These are phyloP conservation scores for Tenebrio molitor DNA, from an alignment of 1,140 invertebrate genomes.

Conservation along the genomic window DNA sequence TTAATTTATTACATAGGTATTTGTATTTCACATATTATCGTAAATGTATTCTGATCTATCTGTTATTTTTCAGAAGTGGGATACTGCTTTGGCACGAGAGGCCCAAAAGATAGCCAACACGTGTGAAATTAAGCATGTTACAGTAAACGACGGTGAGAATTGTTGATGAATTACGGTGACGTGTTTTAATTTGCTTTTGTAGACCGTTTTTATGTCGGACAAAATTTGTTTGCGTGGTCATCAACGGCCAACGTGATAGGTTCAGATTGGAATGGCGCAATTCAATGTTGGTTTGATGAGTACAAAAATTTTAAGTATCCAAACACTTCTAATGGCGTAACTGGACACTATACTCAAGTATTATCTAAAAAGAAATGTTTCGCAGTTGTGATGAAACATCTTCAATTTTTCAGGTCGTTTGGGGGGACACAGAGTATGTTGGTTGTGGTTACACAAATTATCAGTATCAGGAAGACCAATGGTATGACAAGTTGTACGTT, in stretches of 20 bases:
- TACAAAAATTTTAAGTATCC: conserved; percentile 43
- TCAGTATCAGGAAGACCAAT: conserved; percentile 24
- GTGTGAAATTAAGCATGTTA: conserved; percentile 52
- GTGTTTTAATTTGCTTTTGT: conserved; percentile 5
- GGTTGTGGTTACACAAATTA: conserved; percentile 56
- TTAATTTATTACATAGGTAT: neutral
- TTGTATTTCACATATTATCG: neutral
- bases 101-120: conserved; percentile 57
- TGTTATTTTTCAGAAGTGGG: conserved; percentile 52
- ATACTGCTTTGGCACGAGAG: conserved; percentile 35
- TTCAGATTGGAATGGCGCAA: conserved; percentile 21
- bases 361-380: neutral
- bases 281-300: conserved; percentile 38
- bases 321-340: conserved; percentile 27
- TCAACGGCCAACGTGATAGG: neutral
- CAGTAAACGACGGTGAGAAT: conserved; percentile 53
- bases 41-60: too few species aligned
- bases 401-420: conserved; percentile 53
- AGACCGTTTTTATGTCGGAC: conserved; percentile 25
- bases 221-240: conserved; percentile 14
- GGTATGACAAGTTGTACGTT: conserved; percentile 53
- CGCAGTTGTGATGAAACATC: too few species aligned
- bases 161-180: neutral
- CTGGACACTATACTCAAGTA: conserved; percentile 47
- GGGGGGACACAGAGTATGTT: conserved; percentile 53